These are phyloP conservation scores for Pangasius krempfi DNA, from an alignment of 2,797 vertebrate genomes.

Conservation along the genomic window DNA sequence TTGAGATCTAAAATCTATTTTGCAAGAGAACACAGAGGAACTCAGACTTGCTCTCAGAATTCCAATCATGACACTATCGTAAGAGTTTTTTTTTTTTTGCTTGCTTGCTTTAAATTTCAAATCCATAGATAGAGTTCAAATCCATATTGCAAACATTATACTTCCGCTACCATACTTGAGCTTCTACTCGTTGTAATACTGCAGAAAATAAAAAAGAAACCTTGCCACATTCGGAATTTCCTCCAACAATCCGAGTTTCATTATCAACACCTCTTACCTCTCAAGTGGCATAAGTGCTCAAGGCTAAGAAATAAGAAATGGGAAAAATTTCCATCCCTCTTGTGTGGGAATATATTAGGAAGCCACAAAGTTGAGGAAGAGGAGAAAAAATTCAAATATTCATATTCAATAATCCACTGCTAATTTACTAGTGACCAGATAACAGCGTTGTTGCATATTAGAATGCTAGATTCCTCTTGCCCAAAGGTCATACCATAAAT, in stretches of 20 bases:
- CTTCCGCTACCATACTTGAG: not conserved
- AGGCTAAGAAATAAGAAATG: conserved; percentile 48
- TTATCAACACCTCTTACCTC: conserved; percentile 26
- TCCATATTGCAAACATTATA: not conserved
- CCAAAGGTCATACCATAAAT: conserved; percentile 71
- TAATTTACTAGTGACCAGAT: conserved; percentile 68
- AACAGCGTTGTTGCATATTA: conserved; percentile 68
- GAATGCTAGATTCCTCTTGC: conserved; percentile 61
- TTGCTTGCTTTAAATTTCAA: not conserved
- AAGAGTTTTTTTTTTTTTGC: not conserved
- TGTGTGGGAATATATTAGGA: conserved; percentile 60
- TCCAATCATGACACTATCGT: not conserved
- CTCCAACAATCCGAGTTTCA: conserved; percentile 25
- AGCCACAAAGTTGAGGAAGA: conserved; percentile 45
- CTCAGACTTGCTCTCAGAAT: not conserved
- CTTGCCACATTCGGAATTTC: conserved; percentile 13
- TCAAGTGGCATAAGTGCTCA: conserved; percentile 44
- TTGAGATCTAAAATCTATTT: conserved; percentile 22
- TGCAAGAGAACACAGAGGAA: not conserved
- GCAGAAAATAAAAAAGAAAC: not conserved
- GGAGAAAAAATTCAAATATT: conserved; percentile 69
- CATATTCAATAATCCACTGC: conserved; percentile 67
- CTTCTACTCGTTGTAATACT: conserved; percentile 10
- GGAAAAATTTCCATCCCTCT: conserved; percentile 53
- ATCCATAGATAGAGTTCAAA: not conserved